Conservation (phyloP, 2,797 vertebrate genomes). For the Acropternis orthonyx region DNA sequence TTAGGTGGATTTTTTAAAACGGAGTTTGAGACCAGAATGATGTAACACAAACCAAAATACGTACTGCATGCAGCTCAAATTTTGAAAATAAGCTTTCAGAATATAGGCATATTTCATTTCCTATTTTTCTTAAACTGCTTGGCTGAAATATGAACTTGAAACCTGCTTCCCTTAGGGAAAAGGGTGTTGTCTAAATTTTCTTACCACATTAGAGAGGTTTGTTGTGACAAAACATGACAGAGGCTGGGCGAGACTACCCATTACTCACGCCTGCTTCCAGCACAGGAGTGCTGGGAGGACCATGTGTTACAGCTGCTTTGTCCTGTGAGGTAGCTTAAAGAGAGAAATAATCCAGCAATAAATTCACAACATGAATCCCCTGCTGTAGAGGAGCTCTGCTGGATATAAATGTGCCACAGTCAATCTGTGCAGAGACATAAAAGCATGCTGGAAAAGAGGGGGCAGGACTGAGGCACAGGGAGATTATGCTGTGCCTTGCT, state of each 20-base stretch:
- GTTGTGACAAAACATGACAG: neutral
- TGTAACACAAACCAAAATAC: neutral
- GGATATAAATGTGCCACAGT: slow-evolving; percentile 6
- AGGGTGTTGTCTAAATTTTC: slow-evolving; percentile 12
- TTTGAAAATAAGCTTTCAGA: neutral
- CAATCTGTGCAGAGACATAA: neutral
- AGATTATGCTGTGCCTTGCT: fast-evolving
- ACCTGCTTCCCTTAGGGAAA: neutral
- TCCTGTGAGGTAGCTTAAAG: slow-evolving; percentile 1
- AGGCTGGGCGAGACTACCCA: neutral
- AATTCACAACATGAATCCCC: slow-evolving; percentile 18
- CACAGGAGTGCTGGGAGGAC: neutral
- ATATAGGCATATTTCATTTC: neutral
- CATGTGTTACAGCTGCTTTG: slow-evolving; percentile 28
- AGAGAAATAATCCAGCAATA: slow-evolving; percentile 15
- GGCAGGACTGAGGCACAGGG: neutral
- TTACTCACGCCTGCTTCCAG: neutral
- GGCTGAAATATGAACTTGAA: neutral
- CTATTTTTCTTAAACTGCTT: neutral
- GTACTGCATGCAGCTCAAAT: neutral
- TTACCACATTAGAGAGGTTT: neutral
- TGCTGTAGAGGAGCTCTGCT: slow-evolving; percentile 17
- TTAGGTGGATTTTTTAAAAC: neutral
- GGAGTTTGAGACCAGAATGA: neutral
- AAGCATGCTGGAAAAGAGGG: neutral